A percentile compares a stretch with the other conserved stretches of the same genome.
phyloP scores from a whole-genome alignment of 2,888 invertebrate species.

The Melikaiella ostensackeni region DNA sequence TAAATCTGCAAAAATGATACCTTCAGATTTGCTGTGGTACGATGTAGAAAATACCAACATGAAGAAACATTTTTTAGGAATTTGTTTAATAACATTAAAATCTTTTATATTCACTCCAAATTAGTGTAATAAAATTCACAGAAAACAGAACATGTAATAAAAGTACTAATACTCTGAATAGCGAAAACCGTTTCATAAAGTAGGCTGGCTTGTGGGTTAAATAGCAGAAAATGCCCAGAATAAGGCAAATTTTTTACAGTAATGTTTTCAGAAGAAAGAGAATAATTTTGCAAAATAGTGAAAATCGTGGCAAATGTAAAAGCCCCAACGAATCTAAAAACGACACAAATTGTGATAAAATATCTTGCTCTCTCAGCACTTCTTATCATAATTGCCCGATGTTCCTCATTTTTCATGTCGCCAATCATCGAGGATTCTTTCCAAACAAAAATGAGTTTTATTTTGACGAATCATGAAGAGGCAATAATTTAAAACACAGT shows the following conservation, averaged over 20 bases:
- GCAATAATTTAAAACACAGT: background rate
- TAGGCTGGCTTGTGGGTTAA: background rate
- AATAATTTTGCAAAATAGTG: conserved; percentile 1
- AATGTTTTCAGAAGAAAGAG: background rate
- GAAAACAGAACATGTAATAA: background rate
- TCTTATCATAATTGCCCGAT: background rate
- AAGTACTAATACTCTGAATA: background rate
- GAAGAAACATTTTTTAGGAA: too few relatives aligned
- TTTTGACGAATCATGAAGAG: background rate
- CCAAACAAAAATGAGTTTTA: background rate
- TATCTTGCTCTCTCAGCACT: background rate
- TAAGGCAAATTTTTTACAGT: background rate
- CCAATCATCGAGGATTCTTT: background rate
- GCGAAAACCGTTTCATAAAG: background rate
- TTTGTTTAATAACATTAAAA: too few relatives aligned
- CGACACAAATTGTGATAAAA: background rate
- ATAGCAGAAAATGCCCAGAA: background rate
- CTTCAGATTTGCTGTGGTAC: too few relatives aligned
- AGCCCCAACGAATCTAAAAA: conserved; percentile 19
- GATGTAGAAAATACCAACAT: too few relatives aligned
- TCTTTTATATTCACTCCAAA: too few relatives aligned
- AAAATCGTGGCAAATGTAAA: background rate
- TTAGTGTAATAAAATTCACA: too few relatives aligned
- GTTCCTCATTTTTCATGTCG: background rate
- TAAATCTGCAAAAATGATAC: too few relatives aligned